Conservation (phyloP, 2,888 invertebrate genomes). For the Galerucella calmariensis region DNA sequence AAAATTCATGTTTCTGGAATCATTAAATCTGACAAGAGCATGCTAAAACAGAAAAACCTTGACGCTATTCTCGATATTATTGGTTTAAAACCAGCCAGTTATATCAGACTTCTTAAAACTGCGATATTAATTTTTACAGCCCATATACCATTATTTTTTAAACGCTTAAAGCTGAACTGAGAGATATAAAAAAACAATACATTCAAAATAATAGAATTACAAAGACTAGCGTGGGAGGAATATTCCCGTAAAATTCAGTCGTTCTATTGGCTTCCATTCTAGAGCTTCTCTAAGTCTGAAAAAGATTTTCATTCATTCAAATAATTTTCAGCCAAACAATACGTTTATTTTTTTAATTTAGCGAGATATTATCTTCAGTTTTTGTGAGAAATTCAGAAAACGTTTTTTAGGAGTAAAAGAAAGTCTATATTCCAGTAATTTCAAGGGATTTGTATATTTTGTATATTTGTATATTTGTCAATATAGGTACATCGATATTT, state of each 20-base stretch:
- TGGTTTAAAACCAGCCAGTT: too few species aligned
- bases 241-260: background rate
- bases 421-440: too few species aligned
- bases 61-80: too few species aligned
- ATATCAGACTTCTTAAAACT: too few species aligned
- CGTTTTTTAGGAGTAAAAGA: background rate
- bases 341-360: background rate
- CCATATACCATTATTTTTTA: background rate
- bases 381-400: background rate
- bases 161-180: background rate
- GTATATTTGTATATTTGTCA: too few species aligned
- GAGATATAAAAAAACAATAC: background rate
- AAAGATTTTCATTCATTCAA: background rate
- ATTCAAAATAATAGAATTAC: background rate
- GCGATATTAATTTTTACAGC: background rate
- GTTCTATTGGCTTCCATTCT: background rate
- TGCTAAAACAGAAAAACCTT: too few species aligned
- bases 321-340: background rate
- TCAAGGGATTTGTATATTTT: too few species aligned
- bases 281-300: background rate
- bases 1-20: too few species aligned
- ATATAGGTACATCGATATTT: too few species aligned
- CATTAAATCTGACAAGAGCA: too few species aligned
- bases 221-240: background rate
- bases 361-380: background rate